Conservation (phyloP, 2,888 invertebrate genomes). For the Drosophila limbata region DNA sequence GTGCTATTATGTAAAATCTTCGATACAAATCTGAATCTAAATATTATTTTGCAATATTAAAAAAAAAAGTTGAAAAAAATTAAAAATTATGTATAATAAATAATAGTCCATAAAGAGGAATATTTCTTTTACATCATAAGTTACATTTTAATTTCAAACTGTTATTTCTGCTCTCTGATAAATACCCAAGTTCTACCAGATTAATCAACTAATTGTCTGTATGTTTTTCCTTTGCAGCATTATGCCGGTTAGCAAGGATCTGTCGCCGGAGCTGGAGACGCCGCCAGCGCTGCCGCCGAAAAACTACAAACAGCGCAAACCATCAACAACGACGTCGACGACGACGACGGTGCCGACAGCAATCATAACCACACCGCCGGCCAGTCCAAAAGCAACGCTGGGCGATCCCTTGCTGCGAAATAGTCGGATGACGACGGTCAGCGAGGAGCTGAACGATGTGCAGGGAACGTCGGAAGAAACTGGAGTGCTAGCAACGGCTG, state of each 20-base stretch:
- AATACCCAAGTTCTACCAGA: neutral
- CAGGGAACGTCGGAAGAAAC: slow-evolving; percentile 7
- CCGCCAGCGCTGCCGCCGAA: slow-evolving; percentile 89
- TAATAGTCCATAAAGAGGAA: too few species aligned
- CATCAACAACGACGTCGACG: slow-evolving; percentile 85
- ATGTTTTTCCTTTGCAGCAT: slow-evolving; percentile 53
- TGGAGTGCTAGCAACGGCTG: neutral
- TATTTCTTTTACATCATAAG: too few species aligned
- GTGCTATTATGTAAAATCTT: too few species aligned
- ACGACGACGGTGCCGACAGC: slow-evolving; percentile 84
- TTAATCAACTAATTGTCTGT: neutral
- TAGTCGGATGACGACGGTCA: slow-evolving; percentile 85
- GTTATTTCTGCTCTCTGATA: too few species aligned
- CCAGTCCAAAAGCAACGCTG: slow-evolving; percentile 83
- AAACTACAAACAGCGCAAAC: slow-evolving; percentile 84
- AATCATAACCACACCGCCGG: slow-evolving; percentile 82
- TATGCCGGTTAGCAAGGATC: slow-evolving; percentile 78
- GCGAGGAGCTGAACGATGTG: slow-evolving; percentile 80
- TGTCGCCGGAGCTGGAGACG: slow-evolving; percentile 81
- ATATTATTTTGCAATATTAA: too few species aligned
- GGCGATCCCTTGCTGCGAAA: slow-evolving; percentile 73
- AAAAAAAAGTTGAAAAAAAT: too few species aligned
- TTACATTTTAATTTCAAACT: too few species aligned
- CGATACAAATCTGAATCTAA: too few species aligned
- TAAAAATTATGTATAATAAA: too few species aligned